These are phyloP conservation scores for Pygoscelis antarcticus DNA, from an alignment of 2,113 vertebrate genomes.

Conservation along the genomic window DNA sequence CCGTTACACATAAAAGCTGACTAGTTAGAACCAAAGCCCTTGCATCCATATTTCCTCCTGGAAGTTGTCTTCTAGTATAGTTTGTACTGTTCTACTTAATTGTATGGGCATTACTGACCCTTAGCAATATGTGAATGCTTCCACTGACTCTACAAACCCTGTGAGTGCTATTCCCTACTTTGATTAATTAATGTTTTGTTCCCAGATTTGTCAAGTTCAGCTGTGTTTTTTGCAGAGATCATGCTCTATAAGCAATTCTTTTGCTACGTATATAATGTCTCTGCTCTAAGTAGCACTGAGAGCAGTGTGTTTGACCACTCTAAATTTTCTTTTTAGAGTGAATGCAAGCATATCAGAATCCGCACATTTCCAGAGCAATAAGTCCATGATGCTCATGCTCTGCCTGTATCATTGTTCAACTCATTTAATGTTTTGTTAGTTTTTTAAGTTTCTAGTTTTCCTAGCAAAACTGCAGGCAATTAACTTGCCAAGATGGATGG, in stretches of 20 bases:
- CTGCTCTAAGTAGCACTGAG: neutral
- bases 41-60: neutral
- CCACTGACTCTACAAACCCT: neutral
- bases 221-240: neutral
- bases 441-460: slow-evolving; percentile 31
- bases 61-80: neutral
- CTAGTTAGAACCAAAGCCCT: neutral
- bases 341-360: neutral
- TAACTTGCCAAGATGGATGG: slow-evolving; percentile 5
- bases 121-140: neutral
- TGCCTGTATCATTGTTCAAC: neutral
- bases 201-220: slow-evolving; percentile 1
- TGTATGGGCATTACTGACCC: neutral
- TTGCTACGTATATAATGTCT: neutral
- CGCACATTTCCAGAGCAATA: neutral
- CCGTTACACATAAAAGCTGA: neutral
- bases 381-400: neutral
- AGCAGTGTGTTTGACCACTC: neutral
- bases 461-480: slow-evolving; percentile 17
- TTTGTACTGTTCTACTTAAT: neutral
- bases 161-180: neutral
- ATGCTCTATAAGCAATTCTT: neutral
- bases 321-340: neutral
- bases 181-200: slow-evolving; percentile 52
- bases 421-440: neutral